Evolutionary conservation across 2,888 invertebrate species (phyloP).

Genomic region (Torymus auratus): DNA sequence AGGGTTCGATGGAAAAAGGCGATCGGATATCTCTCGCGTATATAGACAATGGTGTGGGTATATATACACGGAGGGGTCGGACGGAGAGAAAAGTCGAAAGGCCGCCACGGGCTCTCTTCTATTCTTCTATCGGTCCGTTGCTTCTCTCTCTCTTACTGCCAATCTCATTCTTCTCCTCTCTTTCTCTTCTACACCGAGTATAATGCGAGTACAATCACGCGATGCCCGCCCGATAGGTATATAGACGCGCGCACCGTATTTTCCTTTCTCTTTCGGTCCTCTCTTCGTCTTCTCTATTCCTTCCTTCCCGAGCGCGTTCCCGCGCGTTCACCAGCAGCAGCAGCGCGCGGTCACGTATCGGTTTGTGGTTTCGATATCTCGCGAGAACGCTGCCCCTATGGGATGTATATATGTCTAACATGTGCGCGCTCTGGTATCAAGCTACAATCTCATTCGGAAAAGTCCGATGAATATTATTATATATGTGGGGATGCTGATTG

Average conservation of each 20-base stretch:
- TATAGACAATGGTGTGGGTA: too few relatives aligned
- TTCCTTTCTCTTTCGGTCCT: conserved; percentile 45
- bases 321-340: not conserved
- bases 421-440: not conserved
- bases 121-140: not conserved
- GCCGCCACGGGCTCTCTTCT: not conserved
- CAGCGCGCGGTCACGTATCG: conserved; percentile 31
- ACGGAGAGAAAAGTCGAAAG: too few relatives aligned
- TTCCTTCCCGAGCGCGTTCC: too few relatives aligned
- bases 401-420: conserved; percentile 22
- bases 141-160: conserved; percentile 13
- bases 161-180: conserved; percentile 33
- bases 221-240: conserved; percentile 34
- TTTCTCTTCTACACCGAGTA: not conserved
- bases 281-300: conserved; percentile 23
- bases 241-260: conserved; percentile 19
- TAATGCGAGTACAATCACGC: conserved; percentile 23
- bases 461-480: not conserved
- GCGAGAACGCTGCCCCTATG: not conserved
- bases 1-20: too few relatives aligned
- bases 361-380: conserved; percentile 45
- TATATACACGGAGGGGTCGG: too few relatives aligned
- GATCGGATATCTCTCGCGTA: too few relatives aligned
- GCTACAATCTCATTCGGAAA: not conserved
- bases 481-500: too few relatives aligned